A percentile compares a stretch with the other conserved stretches of the same genome.
These are phyloP conservation scores for Apotomis turbidana DNA, from an alignment of 2,888 invertebrate genomes.

Conservation along the genomic window DNA sequence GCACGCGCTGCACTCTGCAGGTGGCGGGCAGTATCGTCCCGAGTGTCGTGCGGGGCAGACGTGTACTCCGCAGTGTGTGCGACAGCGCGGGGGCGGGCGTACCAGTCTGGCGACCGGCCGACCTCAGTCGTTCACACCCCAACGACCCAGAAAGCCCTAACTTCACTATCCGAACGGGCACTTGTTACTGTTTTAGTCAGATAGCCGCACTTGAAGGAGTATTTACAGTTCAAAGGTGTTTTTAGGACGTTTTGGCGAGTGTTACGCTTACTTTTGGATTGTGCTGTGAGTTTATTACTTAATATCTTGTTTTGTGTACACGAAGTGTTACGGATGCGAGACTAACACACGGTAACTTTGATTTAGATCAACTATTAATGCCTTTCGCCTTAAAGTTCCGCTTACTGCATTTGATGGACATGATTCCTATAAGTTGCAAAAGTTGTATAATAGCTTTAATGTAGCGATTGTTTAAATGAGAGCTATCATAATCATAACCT, in stretches of 20 bases:
- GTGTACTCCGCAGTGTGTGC: neutral
- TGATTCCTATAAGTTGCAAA: no score
- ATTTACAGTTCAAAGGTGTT: slow-evolving; percentile 8
- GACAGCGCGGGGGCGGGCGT: slow-evolving; percentile 35
- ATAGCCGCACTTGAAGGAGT: neutral
- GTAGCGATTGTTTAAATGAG: no score
- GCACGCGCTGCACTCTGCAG: slow-evolving; percentile 31
- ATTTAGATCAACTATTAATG: no score
- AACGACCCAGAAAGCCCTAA: neutral
- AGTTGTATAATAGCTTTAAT: no score
- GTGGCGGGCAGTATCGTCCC: slow-evolving; percentile 28
- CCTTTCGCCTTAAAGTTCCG: no score
- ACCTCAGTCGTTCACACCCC: slow-evolving; percentile 26
- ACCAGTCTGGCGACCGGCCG: slow-evolving; percentile 38
- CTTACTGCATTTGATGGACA: no score
- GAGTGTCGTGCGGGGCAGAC: slow-evolving; percentile 7
- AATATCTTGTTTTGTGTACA: no score
- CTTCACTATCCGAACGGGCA: neutral
- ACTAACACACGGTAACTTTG: no score
- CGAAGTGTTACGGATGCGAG: no score
- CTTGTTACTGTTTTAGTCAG: neutral
- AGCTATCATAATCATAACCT: no score
- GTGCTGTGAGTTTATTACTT: neutral
- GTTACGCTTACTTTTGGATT: neutral
- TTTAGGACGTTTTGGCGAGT: neutral